A percentile compares a stretch with the other conserved stretches of the same genome.
phyloP scores from a whole-genome alignment of 2,888 invertebrate species.

The Heliconius erato region DNA sequence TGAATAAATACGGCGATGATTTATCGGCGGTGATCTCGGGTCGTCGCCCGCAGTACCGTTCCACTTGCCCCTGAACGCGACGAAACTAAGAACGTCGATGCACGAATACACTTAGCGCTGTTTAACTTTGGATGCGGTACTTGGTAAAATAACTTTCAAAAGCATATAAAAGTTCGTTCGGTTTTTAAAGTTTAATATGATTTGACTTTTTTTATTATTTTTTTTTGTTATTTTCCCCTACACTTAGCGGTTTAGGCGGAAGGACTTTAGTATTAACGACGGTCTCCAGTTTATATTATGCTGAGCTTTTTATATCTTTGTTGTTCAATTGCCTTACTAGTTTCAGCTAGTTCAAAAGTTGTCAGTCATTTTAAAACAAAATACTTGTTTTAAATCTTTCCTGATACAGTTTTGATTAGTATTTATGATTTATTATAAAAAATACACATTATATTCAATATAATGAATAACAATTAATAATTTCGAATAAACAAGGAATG shows the following conservation, averaged over 20 bases:
- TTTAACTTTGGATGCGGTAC: conserved; percentile 57
- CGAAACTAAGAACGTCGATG: conserved; percentile 67
- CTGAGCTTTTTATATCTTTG: background rate
- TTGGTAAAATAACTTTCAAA: background rate
- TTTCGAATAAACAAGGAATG: no score
- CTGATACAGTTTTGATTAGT: no score
- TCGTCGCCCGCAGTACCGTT: conserved; percentile 85
- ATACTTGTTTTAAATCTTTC: no score
- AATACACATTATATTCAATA: background rate
- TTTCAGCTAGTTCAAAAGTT: no score
- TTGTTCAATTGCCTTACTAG: no score
- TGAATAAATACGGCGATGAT: conserved; percentile 84
- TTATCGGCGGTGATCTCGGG: conserved; percentile 82
- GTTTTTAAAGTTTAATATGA: background rate
- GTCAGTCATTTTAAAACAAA: no score
- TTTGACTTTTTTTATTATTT: background rate
- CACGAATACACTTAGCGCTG: conserved; percentile 53
- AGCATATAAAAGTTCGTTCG: background rate
- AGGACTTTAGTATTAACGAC: no score
- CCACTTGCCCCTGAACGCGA: conserved; percentile 82
- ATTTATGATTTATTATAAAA: background rate
- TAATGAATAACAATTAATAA: background rate
- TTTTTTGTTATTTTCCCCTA: no score
- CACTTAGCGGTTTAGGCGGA: no score
- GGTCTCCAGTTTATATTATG: background rate